Base-by-base conservation (phyloP, 2,888 invertebrate genomes). In the Papilio demoleus region DNA sequence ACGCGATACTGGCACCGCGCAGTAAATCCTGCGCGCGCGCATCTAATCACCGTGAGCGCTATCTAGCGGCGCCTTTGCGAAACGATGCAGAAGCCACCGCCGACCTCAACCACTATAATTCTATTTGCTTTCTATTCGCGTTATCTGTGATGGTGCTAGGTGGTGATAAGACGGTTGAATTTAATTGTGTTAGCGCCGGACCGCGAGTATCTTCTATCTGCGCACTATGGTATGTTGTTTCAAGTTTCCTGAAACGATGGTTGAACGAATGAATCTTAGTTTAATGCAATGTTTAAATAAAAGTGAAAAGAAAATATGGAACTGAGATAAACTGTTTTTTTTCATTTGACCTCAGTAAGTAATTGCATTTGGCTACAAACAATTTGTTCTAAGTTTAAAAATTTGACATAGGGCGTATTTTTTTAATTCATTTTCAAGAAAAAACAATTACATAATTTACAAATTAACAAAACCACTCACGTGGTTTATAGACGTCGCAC, bases 41-140 rank as follows among this genome's bases (percentile, higher is more conserved):
- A 91, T 92, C 91, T 91, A 88, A 91, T 92, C 92, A 80, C 75
- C 78, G 73, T 79, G 77, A 80, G 86, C 86, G 87, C 81, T 89
- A 91, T 91, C 91, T 88, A 77, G 89, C 92, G 90, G 90, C 87
- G 83, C 87, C 90, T 92, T 92, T 90, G 85, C 86, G 79, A 72
- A 84, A 82, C 77, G 76, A 92, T 90, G 86, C 83, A 86, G 85
- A 90, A 77, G 86, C 78, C 78, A 72, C 81, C 84, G 85, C 81
- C 76, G 42, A 72, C 47, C 47, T 22, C 47, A 22, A n/a, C 19
- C 71, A 70, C 81, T 82, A 85, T 88, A 86, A 86, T 88, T 88
- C 87, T 87, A 86, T 88, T 87, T 80, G 80, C 82, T 71, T 77
- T 72, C 74, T 70, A 74, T 74, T 70, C 65, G 75, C 76, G 72